Conservation (phyloP, 2,113 vertebrate species). For the Syngnathus typhle region DNA sequence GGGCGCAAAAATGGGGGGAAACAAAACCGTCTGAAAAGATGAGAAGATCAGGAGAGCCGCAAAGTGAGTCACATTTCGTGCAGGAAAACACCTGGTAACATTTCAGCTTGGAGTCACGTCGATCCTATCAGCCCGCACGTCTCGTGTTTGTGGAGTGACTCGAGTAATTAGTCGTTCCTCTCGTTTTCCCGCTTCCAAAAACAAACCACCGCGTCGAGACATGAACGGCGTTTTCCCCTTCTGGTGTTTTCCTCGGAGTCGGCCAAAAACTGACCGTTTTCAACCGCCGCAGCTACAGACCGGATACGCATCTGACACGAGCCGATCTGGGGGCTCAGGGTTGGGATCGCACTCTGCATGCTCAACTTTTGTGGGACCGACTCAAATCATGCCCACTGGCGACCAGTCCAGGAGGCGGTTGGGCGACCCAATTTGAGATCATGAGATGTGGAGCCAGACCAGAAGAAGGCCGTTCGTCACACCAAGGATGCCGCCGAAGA, state of each 20-base stretch:
- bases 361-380: background rate
- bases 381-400: background rate
- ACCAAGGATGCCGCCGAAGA: background rate
- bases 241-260: background rate
- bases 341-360: background rate
- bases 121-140: background rate
- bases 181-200: background rate
- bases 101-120: background rate
- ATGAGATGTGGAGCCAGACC: background rate
- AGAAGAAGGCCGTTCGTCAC: background rate
- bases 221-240: background rate
- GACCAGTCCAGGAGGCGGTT: background rate
- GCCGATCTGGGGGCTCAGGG: background rate
- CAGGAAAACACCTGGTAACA: slow-evolving; percentile 3
- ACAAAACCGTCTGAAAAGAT: background rate
- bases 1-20: background rate
- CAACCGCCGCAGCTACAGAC: background rate
- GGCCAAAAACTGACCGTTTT: background rate
- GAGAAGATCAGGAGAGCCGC: background rate
- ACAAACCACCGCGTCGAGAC: background rate
- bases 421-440: background rate
- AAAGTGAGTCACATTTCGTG: background rate
- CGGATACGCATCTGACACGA: background rate
- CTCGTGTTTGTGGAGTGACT: background rate
- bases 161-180: background rate